Percentiles rank a stretch among this genome's conserved stretches.
Evolutionary conservation across 2,113 vertebrate genomes (phyloP).

Genomic region (Pseudorhombus dupliciocellatus): DNA sequence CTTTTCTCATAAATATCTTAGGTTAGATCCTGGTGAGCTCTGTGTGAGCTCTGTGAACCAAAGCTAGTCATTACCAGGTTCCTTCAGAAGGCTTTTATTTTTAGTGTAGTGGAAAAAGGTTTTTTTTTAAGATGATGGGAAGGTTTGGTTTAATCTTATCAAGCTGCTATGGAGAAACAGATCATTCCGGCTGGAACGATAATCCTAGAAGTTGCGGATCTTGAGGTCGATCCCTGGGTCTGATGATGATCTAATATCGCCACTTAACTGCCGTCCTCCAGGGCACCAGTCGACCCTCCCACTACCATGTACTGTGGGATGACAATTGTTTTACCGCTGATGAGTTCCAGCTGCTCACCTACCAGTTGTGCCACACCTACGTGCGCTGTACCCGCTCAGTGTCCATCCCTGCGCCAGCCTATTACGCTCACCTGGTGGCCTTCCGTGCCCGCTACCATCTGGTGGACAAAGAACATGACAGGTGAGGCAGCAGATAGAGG

Average conservation of each 20-base stretch:
- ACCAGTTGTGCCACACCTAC: slow-evolving; percentile 99
- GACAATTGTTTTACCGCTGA: slow-evolving; percentile 99
- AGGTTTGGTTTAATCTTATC: neutral
- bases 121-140: neutral
- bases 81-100: neutral
- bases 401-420: slow-evolving; percentile 98
- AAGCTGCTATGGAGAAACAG: too few species aligned
- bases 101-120: too few species aligned
- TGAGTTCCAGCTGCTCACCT: slow-evolving; percentile 99
- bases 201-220: too few species aligned
- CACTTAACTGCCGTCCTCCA: slow-evolving; percentile 48
- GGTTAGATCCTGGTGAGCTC: neutral
- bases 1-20: neutral
- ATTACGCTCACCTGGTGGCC: slow-evolving; percentile 98
- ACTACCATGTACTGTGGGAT: slow-evolving; percentile 99
- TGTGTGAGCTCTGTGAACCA: neutral
- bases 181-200: too few species aligned
- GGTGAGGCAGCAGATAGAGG: slow-evolving; percentile 79
- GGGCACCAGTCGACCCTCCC: slow-evolving; percentile 98
- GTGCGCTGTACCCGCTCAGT: slow-evolving; percentile 98
- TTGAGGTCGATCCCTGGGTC: too few species aligned
- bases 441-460: slow-evolving; percentile 98
- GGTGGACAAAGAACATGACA: slow-evolving; percentile 99
- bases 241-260: too few species aligned
- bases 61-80: neutral